Evolutionary conservation across 2,797 vertebrate species (phyloP).

Genomic region (Halcyon leucocephala): DNA sequence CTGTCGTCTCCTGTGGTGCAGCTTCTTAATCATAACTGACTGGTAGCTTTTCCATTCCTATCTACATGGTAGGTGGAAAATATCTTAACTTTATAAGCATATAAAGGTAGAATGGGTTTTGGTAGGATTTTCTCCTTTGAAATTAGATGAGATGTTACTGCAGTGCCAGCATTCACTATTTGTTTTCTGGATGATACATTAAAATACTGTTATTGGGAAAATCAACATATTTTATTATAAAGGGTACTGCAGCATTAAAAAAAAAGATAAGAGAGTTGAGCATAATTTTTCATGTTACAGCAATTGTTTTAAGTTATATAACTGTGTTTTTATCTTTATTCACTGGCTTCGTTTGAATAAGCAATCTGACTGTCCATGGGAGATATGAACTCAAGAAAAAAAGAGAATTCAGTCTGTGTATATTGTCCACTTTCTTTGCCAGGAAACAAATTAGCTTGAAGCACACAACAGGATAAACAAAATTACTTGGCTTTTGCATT

Average conservation of each 20-base stretch:
- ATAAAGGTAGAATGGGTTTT: neutral
- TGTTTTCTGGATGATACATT: neutral
- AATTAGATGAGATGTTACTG: neutral
- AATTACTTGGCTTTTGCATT: conserved; percentile 3
- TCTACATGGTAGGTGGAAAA: neutral
- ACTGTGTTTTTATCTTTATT: neutral
- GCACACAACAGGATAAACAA: neutral
- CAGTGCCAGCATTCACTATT: neutral
- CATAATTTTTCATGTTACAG: neutral
- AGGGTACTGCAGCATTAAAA: neutral
- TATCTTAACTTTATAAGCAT: neutral
- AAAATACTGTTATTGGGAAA: neutral
- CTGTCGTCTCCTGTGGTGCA: neutral
- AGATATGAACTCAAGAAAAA: conserved; percentile 29
- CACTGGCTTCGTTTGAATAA: neutral
- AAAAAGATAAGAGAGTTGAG: neutral
- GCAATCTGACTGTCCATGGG: neutral
- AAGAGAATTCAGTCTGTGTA: neutral
- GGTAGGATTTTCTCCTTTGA: neutral
- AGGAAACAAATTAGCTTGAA: conserved; percentile 36
- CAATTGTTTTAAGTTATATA: neutral
- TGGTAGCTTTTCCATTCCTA: neutral
- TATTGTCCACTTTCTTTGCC: neutral
- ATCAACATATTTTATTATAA: neutral
- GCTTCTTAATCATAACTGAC: neutral